These are phyloP conservation scores for Cryptocephalus primarius DNA, from an alignment of 2,888 invertebrate species.

Conservation along the genomic window DNA sequence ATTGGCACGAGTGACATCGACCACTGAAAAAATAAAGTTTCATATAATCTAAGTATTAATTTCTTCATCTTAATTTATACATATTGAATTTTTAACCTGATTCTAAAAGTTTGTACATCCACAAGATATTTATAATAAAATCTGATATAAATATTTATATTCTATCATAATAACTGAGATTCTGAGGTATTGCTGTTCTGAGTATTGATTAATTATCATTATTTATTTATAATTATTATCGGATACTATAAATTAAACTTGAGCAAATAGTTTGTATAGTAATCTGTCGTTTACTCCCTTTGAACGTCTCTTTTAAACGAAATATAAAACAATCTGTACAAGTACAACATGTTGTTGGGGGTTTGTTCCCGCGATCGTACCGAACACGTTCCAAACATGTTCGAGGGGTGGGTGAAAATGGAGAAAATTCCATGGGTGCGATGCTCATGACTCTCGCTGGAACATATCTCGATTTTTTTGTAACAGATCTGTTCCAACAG, in stretches of 20 bases:
- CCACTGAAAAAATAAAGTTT: slow-evolving; percentile 12
- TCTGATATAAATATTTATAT: slow-evolving; percentile 37
- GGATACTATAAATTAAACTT: slow-evolving; percentile 21
- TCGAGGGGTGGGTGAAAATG: too few species aligned
- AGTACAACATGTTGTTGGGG: slow-evolving; percentile 14
- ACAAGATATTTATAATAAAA: slow-evolving; percentile 31
- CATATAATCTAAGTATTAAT: not conserved
- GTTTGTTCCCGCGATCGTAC: too few species aligned
- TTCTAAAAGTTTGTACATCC: slow-evolving; percentile 35
- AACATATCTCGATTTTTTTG: too few species aligned
- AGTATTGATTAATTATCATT: slow-evolving; percentile 22
- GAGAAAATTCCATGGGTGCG: too few species aligned
- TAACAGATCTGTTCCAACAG: too few species aligned
- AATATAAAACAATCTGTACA: slow-evolving; percentile 24
- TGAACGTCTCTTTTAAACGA: slow-evolving; percentile 13
- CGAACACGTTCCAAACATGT: too few species aligned
- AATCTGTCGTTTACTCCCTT: slow-evolving; percentile 12
- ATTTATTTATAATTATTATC: slow-evolving; percentile 12
- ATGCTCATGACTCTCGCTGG: too few species aligned
- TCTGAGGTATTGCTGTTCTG: slow-evolving; percentile 40
- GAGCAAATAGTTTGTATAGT: slow-evolving; percentile 21
- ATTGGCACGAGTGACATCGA: slow-evolving; percentile 6
- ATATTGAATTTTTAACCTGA: slow-evolving; percentile 21
- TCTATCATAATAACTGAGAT: slow-evolving; percentile 37
- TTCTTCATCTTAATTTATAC: slow-evolving; percentile 13